Base-by-base conservation (phyloP, 2,888 invertebrate genomes). In the Oxytorus armatus region DNA sequence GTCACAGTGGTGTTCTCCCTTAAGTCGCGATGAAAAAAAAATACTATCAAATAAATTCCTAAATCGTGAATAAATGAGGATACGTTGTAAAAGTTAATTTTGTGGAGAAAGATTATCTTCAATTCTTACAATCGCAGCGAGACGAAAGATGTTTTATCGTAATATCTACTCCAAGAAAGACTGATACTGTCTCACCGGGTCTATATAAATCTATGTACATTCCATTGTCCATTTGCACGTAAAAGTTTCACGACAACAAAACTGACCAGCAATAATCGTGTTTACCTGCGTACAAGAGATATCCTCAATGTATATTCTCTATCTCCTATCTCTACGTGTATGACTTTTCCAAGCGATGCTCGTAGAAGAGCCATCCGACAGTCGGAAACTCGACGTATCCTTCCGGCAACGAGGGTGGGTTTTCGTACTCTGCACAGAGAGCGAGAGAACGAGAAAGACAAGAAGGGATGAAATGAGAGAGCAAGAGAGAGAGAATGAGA, bases 321-420 rank as follows among this genome's bases (percentile, higher is more conserved):
- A n/a, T 14, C 21, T 68, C 59, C 18, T 36, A 10, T 55, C n/a
- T 42, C 11, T n/a, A 10, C 18, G 10, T n/a, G 42, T 44, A 47
- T n/a, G 49, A 25, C 36, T 72, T 66, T 53, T 63, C 53, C 21
- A 44, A 18, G 14, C 53, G 21, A 51, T 61, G 49, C 29, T 59
- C 72, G 39, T 61, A 25, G 36, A 16, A 39, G 61, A 29, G 61
- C 33, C 59, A 75, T 57, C 66, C 23, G 63, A n/a, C 66, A 39
- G 66, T 29, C 53, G 66, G 66, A 72, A 76, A 72, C 66, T 44
- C 72, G 61, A 72, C 39, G 57, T 66, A 79, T 61, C 65, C 57
- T 70, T 79, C 72, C 79, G 76, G 66, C 14, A 68, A 69, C 55
- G 39, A 65, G 44, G 39, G 47, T 55, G 23, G 61, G 42, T 42